Evolutionary conservation across 2,888 invertebrate species (phyloP), one percentile per base, ranked within the genome.

Genomic region (Torymus tubicola): DNA sequence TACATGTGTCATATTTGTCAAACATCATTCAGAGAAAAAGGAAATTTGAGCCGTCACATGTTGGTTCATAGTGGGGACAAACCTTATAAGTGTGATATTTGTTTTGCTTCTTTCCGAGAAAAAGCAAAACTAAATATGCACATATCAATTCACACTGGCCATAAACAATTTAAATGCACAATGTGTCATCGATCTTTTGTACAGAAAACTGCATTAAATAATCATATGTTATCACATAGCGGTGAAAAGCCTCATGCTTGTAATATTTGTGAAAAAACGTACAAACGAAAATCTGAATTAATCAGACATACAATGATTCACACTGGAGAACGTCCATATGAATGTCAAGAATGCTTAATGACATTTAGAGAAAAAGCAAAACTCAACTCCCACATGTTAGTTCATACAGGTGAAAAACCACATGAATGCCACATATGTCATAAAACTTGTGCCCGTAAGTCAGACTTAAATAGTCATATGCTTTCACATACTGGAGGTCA

Each of bases 401-500:
- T 90, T 0, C 90, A 90, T 42, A 90, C 90, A 0, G 90, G 90
- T 1, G 90, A 90, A 74, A 90, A 90, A 57, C 89, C 89, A 0
- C 89, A 90, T 81, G 88, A 88, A 60, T 90, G 90, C 85, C 88
- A 89, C 60, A 88, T 90, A 65, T 90, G 90, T 65, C 88, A 89
- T 78, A 90, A 90, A 71, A 89, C 90, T 3, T 90, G 89, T 78
- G 90, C 90, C 1, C 84, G 90, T 11, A 90, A 90, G 80, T 90
- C 90, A 0, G 90, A 90, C 85, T 84, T 90, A 11, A 90, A 89
- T 68, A 90, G 90, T 72, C 90, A 90, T 76, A 90, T 90, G 89
- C 82, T 90, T 0, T 85, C 89, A 13, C 90, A 90, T 74, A 90
- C 90, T 5, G 90, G 90, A 1, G 90, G 90, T 0, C 90, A 90